Evolutionary conservation across 2,797 vertebrate genomes (phyloP).

Genomic region (Naso thynnoides): DNA sequence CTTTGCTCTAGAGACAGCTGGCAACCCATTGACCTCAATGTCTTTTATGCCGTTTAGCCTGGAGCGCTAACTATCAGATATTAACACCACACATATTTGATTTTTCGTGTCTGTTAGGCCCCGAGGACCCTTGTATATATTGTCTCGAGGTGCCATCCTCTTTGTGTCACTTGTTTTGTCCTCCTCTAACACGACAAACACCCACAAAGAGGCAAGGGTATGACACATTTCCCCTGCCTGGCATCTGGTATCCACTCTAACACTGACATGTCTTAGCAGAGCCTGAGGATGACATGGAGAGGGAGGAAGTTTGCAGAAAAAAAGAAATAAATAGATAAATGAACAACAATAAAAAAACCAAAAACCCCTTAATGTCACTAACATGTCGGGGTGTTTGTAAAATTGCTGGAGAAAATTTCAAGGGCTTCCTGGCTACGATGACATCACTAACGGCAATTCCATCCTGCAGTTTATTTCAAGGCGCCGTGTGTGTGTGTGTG

Average conservation of each 20-base stretch:
- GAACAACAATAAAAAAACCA: slow-evolving; percentile 28
- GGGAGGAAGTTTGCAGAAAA: slow-evolving; percentile 50
- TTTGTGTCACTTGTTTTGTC: slow-evolving; percentile 61
- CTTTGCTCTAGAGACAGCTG: slow-evolving; percentile 72
- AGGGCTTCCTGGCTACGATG: slow-evolving; percentile 42
- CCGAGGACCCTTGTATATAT: slow-evolving; percentile 55
- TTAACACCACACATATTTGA: slow-evolving; percentile 77
- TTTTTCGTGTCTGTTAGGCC: slow-evolving; percentile 69
- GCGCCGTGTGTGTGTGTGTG: slow-evolving; percentile 20
- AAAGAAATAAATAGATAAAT: slow-evolving; percentile 19
- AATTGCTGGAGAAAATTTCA: slow-evolving; percentile 59
- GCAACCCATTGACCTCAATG: slow-evolving; percentile 83
- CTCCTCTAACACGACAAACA: slow-evolving; percentile 53
- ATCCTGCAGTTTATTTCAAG: slow-evolving; percentile 62
- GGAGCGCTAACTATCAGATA: slow-evolving; percentile 78
- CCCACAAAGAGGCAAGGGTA: slow-evolving; percentile 59
- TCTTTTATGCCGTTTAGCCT: slow-evolving; percentile 80
- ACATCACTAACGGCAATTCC: slow-evolving; percentile 64
- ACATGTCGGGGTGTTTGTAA: slow-evolving; percentile 61
- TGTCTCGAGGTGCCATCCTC: slow-evolving; percentile 55
- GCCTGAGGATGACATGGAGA: slow-evolving; percentile 60
- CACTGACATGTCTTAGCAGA: slow-evolving; percentile 66
- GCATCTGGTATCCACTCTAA: slow-evolving; percentile 65
- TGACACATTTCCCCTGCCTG: slow-evolving; percentile 71
- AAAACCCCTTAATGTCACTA: slow-evolving; percentile 67